Percentiles rank a stretch among this genome's conserved stretches.
phyloP scores from a whole-genome alignment of 2,888 invertebrate genomes.

The Amphipyra tragopoginis region DNA sequence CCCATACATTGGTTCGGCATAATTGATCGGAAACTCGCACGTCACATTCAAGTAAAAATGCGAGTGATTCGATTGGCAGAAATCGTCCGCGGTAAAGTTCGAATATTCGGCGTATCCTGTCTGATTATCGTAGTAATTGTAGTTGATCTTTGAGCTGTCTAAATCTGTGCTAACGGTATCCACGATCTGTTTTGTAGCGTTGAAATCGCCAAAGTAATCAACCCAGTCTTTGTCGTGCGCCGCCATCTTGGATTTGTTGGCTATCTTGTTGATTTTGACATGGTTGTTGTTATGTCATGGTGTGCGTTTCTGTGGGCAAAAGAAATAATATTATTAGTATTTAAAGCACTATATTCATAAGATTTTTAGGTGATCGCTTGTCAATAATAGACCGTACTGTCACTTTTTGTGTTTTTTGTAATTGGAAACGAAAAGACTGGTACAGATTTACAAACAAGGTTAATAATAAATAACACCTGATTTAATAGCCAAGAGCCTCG shows the following conservation, averaged over 20 bases:
- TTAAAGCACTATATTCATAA: too few relatives aligned
- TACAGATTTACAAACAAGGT: too few relatives aligned
- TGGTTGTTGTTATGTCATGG: slow-evolving; percentile 33
- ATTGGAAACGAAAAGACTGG: too few relatives aligned
- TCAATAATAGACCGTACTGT: too few relatives aligned
- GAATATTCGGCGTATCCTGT: slow-evolving; percentile 70
- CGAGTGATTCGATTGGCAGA: slow-evolving; percentile 80
- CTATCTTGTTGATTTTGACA: slow-evolving; percentile 41
- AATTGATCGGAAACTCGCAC: slow-evolving; percentile 91
- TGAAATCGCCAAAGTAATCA: slow-evolving; percentile 73
- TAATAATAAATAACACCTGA: too few relatives aligned
- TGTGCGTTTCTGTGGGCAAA: slow-evolving; percentile 48
- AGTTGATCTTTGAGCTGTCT: slow-evolving; percentile 48
- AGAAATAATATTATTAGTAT: slow-evolving; percentile 3
- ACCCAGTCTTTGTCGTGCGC: slow-evolving; percentile 75
- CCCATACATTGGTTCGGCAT: slow-evolving; percentile 93
- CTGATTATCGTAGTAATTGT: slow-evolving; percentile 73
- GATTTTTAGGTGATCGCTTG: too few relatives aligned
- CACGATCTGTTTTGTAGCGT: slow-evolving; percentile 49
- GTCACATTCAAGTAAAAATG: slow-evolving; percentile 91
- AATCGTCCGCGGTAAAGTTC: slow-evolving; percentile 81
- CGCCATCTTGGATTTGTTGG: slow-evolving; percentile 73
- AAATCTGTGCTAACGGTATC: slow-evolving; percentile 54
- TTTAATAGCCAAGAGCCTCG: too few relatives aligned
- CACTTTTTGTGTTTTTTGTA: too few relatives aligned